These are phyloP conservation scores for Ophioninae sp. DNA, from an alignment of 2,888 invertebrate genomes.

Conservation along the genomic window DNA sequence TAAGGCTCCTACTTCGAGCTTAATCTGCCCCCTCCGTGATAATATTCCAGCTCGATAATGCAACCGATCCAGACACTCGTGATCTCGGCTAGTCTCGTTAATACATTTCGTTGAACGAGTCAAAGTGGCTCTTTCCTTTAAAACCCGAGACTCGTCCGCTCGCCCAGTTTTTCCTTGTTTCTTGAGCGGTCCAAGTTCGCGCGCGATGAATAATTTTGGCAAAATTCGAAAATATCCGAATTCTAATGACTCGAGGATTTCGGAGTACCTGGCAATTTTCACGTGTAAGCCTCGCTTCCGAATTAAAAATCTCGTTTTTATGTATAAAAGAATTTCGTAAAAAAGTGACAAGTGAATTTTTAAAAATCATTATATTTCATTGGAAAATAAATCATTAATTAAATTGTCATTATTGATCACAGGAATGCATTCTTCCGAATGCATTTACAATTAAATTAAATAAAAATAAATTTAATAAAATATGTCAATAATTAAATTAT, in stretches of 20 bases:
- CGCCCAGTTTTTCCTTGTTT: neutral
- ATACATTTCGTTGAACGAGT: slow-evolving; percentile 1
- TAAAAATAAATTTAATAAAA: no score
- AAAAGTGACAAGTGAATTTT: neutral
- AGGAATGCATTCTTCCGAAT: no score
- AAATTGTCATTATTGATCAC: no score
- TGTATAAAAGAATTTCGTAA: neutral
- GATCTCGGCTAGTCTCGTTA: neutral
- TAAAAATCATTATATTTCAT: no score
- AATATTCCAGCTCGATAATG: neutral
- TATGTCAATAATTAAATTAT: no score
- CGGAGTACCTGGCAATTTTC: slow-evolving; percentile 69
- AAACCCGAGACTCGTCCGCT: neutral
- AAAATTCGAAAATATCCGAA: slow-evolving; percentile 67
- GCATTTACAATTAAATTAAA: no score
- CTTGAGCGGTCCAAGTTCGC: neutral
- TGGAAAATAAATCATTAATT: no score
- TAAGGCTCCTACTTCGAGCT: neutral
- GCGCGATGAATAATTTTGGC: slow-evolving; percentile 38
- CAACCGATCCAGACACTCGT: neutral
- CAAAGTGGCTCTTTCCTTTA: neutral
- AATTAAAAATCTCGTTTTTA: neutral
- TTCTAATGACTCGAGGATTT: slow-evolving; percentile 69
- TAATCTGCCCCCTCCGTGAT: neutral
- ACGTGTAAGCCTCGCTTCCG: slow-evolving; percentile 65